Conservation (phyloP, 2,888 invertebrate genomes). For the Pocota personata region DNA sequence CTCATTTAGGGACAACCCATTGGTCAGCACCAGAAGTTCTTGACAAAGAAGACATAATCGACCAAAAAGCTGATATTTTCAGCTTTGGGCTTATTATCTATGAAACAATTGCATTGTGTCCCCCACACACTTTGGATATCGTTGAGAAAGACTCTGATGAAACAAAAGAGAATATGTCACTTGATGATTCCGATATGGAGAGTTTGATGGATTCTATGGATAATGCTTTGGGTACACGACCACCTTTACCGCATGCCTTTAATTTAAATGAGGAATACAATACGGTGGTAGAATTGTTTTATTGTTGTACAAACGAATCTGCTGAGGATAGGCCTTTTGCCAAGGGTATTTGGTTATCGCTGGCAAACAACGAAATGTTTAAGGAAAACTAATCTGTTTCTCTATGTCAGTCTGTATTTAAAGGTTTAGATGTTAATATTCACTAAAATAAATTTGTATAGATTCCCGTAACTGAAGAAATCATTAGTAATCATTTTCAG, state of each 20-base stretch:
- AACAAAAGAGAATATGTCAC: constrained; percentile 75
- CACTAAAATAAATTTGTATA: neutral
- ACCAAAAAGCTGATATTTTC: constrained; percentile 91
- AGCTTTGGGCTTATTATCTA: constrained; percentile 90
- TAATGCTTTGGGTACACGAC: constrained; percentile 86
- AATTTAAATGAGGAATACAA: constrained; percentile 85
- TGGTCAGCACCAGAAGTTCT: constrained; percentile 93
- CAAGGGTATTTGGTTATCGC: constrained; percentile 80
- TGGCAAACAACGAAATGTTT: constrained; percentile 35
- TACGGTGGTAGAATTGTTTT: constrained; percentile 87
- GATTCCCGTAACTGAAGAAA: no score
- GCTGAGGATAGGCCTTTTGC: constrained; percentile 86
- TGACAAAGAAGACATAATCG: constrained; percentile 85
- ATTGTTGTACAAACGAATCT: constrained; percentile 87
- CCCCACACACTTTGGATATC: constrained; percentile 85
- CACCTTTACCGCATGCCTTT: constrained; percentile 86
- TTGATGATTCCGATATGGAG: constrained; percentile 50
- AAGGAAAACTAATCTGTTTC: neutral
- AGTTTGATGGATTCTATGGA: constrained; percentile 15
- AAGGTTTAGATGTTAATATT: neutral
- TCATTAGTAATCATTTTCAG: no score
- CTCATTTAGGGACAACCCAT: constrained; percentile 86
- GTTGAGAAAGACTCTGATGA: constrained; percentile 76
- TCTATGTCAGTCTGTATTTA: neutral
- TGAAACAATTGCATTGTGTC: constrained; percentile 90